Base-by-base conservation (phyloP, 2,888 invertebrate genomes). In the Drosophila hawaiiensis region DNA sequence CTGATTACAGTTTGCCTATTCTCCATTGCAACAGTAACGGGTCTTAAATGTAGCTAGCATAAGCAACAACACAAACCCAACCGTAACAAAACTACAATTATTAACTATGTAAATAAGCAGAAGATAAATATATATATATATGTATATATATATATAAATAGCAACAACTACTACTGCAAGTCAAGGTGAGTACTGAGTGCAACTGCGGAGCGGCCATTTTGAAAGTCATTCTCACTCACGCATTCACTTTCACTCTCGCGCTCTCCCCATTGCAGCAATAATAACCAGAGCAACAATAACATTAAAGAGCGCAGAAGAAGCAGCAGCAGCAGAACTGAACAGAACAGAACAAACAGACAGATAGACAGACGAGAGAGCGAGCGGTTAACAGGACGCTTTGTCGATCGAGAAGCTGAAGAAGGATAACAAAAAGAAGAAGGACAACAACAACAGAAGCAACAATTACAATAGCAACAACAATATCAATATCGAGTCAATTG, bases 21-120 rank as follows among this genome's bases (percentile, higher is more conserved):
- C 71, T 74, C 68, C 66, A 89, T 68, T 73, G 90, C 76, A 89
- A 89, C 73, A 77, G 70, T 64, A 77, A 77, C 88, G 90, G 88
- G 85, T 80, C 80, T 68, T 80, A 80, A 72, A 86, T 73, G 61
- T 89, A 74, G 76, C 53, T 89, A 73, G 76, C 53, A 67, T 88
- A 82, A 82, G 71, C 68, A 84, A 71, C 69, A 65, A 69, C 29
- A 68, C 25, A 71, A 66, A 54, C 53, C 56, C 43, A 68, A 71
- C 19, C 67, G 53, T 60, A 71, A 77, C 47, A 29, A 55, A 74
- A 63, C 68, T 68, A 73, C 65, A 69, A 62, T 67, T 71, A 80
- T 53, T 68, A 74, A 58, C 80, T 79, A 79, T 76, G 82, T 70
- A 76, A 76, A 82, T 88, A 82, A 76, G 41, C 52, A 56, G 56